Evolutionary conservation across 1,140 invertebrate species (phyloP).

Genomic region (Drosophila prosaltans): DNA sequence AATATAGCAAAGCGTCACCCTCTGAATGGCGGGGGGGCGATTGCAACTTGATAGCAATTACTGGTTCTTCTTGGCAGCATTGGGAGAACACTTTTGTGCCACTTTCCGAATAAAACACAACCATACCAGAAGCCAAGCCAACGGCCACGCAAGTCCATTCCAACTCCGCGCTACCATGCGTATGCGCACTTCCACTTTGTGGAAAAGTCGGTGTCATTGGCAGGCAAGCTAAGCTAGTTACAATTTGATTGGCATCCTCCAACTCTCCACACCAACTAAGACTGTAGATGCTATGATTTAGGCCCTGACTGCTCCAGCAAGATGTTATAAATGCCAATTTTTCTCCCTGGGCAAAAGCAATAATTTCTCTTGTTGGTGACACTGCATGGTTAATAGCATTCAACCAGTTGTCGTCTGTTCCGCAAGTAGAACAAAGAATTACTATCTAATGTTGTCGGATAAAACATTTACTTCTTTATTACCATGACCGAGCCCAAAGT

Average conservation of each 20-base stretch:
- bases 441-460: neutral
- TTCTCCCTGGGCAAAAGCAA: conserved; percentile 88
- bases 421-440: neutral
- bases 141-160: conserved; percentile 97
- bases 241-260: conserved; percentile 83
- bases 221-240: conserved; percentile 84
- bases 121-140: conserved; percentile 92
- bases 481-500: conserved; percentile 83
- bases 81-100: conserved; percentile 92
- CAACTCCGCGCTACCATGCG: conserved; percentile 48
- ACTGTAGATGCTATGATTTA: conserved; percentile 83
- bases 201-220: conserved; percentile 76
- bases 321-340: conserved; percentile 87
- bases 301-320: conserved; percentile 85
- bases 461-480: conserved; percentile 39
- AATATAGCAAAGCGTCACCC: conserved; percentile 87
- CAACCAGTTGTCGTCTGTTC: conserved; percentile 88
- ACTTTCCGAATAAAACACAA: conserved; percentile 95
- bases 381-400: conserved; percentile 88
- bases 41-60: conserved; percentile 92
- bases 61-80: conserved; percentile 91
- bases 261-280: conserved; percentile 85
- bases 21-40: conserved; percentile 89
- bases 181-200: conserved; percentile 59
- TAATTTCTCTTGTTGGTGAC: conserved; percentile 89